Conservation (phyloP, 2,113 vertebrate genomes). For the Tautogolabrus adspersus region DNA sequence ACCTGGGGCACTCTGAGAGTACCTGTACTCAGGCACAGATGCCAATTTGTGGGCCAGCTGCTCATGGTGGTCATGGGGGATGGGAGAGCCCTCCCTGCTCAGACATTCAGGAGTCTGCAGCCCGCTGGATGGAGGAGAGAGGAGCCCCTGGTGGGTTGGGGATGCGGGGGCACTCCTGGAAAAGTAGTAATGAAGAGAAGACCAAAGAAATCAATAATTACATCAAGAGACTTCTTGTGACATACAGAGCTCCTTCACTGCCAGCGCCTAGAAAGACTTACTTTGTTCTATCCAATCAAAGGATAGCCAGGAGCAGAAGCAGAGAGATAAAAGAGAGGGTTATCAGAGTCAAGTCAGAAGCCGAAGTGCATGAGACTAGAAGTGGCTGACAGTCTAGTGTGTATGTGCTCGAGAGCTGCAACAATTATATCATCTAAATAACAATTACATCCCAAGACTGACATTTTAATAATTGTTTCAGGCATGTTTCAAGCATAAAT, state of each 20-base stretch:
- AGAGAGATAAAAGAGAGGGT: constrained; percentile 56
- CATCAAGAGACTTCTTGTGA: background rate
- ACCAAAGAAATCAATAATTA: background rate
- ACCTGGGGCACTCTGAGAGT: constrained; percentile 98
- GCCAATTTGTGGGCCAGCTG: constrained; percentile 89
- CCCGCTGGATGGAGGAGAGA: constrained; percentile 93
- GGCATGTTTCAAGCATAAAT: too few species aligned
- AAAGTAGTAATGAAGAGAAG: background rate
- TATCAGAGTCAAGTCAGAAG: constrained; percentile 35
- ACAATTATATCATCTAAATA: background rate
- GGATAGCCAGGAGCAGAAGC: constrained; percentile 65
- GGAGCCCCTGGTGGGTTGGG: constrained; percentile 94
- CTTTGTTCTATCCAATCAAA: constrained; percentile 82
- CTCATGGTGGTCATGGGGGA: constrained; percentile 94
- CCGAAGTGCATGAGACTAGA: background rate
- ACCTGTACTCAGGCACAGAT: constrained; percentile 95
- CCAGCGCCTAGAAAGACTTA: constrained; percentile 68
- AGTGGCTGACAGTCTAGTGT: background rate
- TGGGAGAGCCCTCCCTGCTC: constrained; percentile 95
- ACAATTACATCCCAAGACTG: background rate
- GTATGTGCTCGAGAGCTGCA: background rate
- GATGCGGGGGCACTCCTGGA: constrained; percentile 96
- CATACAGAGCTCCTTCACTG: constrained; percentile 6
- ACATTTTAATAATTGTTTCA: background rate
- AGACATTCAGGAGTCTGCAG: constrained; percentile 98